Evolutionary conservation across 2,113 vertebrate species (phyloP).

Genomic region (Pipra filicauda): DNA sequence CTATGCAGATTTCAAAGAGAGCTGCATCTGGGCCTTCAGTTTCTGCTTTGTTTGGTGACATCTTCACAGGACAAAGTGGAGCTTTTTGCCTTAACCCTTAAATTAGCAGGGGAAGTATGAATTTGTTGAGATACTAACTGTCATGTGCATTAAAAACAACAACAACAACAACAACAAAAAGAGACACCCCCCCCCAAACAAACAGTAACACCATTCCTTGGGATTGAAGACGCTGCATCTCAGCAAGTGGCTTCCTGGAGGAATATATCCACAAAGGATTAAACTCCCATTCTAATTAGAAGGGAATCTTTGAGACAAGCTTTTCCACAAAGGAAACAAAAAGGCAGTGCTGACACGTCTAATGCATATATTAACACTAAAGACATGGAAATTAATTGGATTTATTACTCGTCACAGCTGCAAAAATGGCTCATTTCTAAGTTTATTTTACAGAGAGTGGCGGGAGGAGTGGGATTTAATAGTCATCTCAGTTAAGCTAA

Average conservation of each 20-base stretch:
- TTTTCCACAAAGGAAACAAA: conserved; percentile 23
- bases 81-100: conserved; percentile 30
- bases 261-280: conserved; percentile 50
- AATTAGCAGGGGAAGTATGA: conserved; percentile 69
- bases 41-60: conserved; percentile 66
- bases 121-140: conserved; percentile 44
- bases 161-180: neutral
- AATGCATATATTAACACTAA: conserved; percentile 70
- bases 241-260: conserved; percentile 47
- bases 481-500: conserved; percentile 34
- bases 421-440: conserved; percentile 43
- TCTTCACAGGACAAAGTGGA: conserved; percentile 37
- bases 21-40: conserved; percentile 46
- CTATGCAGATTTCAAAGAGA: conserved; percentile 73
- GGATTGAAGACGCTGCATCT: conserved; percentile 4
- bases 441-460: conserved; percentile 55
- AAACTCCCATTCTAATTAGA: conserved; percentile 71
- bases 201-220: conserved; percentile 5
- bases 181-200: neutral
- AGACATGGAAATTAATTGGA: conserved; percentile 65
- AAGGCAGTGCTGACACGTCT: neutral
- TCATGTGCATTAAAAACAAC: neutral
- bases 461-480: conserved; percentile 18
- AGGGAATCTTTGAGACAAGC: conserved; percentile 55
- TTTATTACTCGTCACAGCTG: conserved; percentile 59